Base-by-base conservation (phyloP, 2,888 invertebrate genomes). In the Cheilosia impressa region DNA sequence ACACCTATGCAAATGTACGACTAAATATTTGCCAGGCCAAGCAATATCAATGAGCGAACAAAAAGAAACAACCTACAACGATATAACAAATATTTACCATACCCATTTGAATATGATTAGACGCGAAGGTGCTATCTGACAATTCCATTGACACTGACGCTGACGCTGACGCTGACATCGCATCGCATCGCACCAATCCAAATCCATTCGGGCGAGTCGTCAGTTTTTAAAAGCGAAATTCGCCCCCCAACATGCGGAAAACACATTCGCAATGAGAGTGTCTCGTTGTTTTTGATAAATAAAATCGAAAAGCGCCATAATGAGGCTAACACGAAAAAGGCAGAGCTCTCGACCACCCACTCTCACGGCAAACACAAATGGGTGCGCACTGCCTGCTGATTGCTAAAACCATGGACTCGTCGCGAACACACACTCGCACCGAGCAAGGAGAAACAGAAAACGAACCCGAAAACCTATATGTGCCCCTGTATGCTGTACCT, bases 71-170 rank as follows among this genome's bases (percentile, higher is more conserved):
- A 17, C 17, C 19, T 24, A n/a, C 38, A 72, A n/a, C 31, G 66
- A 72, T 63, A 66, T 15, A 55, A 43, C 41, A 68, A 78, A 75
- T 76, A 76, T 84, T 79, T 71, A 50, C 60, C 47, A 27, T 65
- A 60, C 55, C n/a, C 66, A 79, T 84, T 84, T 76, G 79, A 84
- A 66, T 62, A 53, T 62, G 71, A 79, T 84, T 79, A 84, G 84
- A 60, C 19, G 38, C 5, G 6, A 41, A 79, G 66, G 69, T 78
- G 62, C 65, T 76, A 77, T 52, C 62, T 66, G 43, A 4, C 45
- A 57, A 57, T 69, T 47, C 68, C 57, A 62, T 55, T 68, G 69
- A 63, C 55, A 78, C 19, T 24, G 53, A 22, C 69, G 69, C 52
- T 68, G 69, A 63, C 55, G 71, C 19, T 24, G 53, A 22, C 69